These are phyloP conservation scores for Xanthia icteritia DNA, from an alignment of 2,888 invertebrate genomes.

Conservation along the genomic window DNA sequence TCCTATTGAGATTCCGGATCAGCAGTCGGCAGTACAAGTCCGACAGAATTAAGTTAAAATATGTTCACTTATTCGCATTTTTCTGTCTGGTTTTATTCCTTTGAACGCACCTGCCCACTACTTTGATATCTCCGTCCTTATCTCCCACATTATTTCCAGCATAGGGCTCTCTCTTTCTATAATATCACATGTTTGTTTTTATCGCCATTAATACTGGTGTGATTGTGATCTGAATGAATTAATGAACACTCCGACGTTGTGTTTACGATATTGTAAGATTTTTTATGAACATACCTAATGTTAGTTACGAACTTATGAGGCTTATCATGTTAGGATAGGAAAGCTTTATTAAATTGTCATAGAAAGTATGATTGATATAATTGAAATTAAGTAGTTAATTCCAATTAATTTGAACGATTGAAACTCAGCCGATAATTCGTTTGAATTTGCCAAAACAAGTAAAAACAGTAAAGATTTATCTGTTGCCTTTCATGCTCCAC, in stretches of 20 bases:
- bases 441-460: neutral
- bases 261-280: conserved; percentile 64
- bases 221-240: conserved; percentile 75
- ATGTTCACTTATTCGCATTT: conserved; percentile 51
- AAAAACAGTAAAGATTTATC: neutral
- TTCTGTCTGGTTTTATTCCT: conserved; percentile 56
- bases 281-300: conserved; percentile 43
- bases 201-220: conserved; percentile 69
- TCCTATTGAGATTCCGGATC: conserved; percentile 11
- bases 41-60: conserved; percentile 42
- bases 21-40: conserved; percentile 11
- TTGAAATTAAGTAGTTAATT: neutral
- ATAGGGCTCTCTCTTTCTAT: conserved; percentile 63
- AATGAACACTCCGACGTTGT: conserved; percentile 66
- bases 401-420: too few relatives aligned
- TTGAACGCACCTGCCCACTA: conserved; percentile 70
- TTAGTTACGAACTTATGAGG: conserved; percentile 3
- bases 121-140: conserved; percentile 57
- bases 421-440: neutral
- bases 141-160: conserved; percentile 43
- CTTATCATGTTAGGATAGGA: conserved; percentile 4
- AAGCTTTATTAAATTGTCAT: conserved; percentile 21
- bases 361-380: conserved; percentile 1
- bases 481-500: neutral
- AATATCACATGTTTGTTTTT: conserved; percentile 70